Evolutionary conservation across 2,888 invertebrate species (phyloP), one percentile per base, ranked within the genome.

Genomic region (Gasteruption jaculator): DNA sequence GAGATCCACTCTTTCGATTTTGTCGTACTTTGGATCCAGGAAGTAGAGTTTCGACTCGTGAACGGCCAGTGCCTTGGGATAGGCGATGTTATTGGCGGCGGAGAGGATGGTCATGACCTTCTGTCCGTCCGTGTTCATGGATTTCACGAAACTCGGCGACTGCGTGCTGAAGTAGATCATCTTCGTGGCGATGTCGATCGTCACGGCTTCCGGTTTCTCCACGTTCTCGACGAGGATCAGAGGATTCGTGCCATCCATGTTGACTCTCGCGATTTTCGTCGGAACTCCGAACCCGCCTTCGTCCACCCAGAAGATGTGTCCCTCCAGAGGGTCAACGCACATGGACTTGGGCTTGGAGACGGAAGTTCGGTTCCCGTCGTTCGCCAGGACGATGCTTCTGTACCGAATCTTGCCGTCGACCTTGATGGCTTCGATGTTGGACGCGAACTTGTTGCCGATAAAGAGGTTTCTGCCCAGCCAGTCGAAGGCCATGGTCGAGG

Each of bases 401-500:
- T 87, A 89, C 61, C 87, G 85, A 1, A 80, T 76, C 65, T 91
- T 87, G 0, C 91, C 89, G 60, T 92, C 91, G 1, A 91, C 82
- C 51, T 86, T 80, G 1, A 94, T 79, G 2, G 91, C 82, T 73
- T 95, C 94, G 49, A 97, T 87, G 52, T 92, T 94, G 39, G 91
- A 89, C 2, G 92, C 90, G 3, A 84, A 77, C 24, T 86, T 81
- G 62, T 95, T 96, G 18, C 91, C 93, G 68, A 96, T 85, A 68
- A 87, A 96, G 22, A 99, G 71, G 73, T 97, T 99, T 39, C 94
- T 77, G 3, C 96, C 95, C 15, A 96, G 76, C 96, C 97, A 97
- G 68, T 99, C 97, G 61, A 95, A 90, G 0, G 96, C 95, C 26
- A 99, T 81, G 0, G 90, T 82, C 22, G 89, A 88, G 0, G 95